These are phyloP conservation scores for Hypothenemus hampei DNA, from an alignment of 1,140 invertebrate species.

Conservation along the genomic window DNA sequence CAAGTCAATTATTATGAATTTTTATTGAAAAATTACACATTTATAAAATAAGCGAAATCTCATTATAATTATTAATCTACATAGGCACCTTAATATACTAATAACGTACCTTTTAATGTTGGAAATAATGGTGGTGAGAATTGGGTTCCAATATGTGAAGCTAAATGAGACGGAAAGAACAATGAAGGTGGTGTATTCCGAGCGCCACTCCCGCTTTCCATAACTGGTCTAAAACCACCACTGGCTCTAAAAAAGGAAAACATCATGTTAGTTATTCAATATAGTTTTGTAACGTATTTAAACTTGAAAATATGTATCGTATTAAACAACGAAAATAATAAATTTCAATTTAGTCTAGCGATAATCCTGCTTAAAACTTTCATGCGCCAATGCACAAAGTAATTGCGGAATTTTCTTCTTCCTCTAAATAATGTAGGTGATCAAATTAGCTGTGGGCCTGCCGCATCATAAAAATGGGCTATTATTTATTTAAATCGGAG, in stretches of 20 bases:
- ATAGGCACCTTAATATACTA: no score
- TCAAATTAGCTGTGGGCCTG: slow-evolving; percentile 23
- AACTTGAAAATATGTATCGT: neutral
- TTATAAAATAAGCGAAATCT: no score
- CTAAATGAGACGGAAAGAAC: slow-evolving; percentile 76
- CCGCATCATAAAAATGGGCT: slow-evolving; percentile 25
- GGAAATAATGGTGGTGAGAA: slow-evolving; percentile 78
- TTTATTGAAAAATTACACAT: no score
- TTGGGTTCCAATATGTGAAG: slow-evolving; percentile 61
- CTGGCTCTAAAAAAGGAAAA: slow-evolving; percentile 30
- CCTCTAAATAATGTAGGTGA: slow-evolving; percentile 24
- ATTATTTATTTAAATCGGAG: slow-evolving; percentile 30
- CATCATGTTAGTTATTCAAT: neutral
- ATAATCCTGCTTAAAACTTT: slow-evolving; percentile 19
- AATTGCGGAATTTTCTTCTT: slow-evolving; percentile 25
- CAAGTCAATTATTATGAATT: no score
- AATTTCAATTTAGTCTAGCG: slow-evolving; percentile 16
- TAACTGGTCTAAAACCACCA: slow-evolving; percentile 56
- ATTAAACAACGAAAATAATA: slow-evolving; percentile 1
- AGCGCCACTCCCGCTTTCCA: slow-evolving; percentile 52
- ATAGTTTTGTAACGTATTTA: neutral
- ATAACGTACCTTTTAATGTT: slow-evolving; percentile 64
- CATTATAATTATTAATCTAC: no score
- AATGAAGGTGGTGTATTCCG: slow-evolving; percentile 56
- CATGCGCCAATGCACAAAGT: slow-evolving; percentile 19